phyloP scores from a whole-genome alignment of 2,113 vertebrate species.

The Pterocles orientalis region DNA sequence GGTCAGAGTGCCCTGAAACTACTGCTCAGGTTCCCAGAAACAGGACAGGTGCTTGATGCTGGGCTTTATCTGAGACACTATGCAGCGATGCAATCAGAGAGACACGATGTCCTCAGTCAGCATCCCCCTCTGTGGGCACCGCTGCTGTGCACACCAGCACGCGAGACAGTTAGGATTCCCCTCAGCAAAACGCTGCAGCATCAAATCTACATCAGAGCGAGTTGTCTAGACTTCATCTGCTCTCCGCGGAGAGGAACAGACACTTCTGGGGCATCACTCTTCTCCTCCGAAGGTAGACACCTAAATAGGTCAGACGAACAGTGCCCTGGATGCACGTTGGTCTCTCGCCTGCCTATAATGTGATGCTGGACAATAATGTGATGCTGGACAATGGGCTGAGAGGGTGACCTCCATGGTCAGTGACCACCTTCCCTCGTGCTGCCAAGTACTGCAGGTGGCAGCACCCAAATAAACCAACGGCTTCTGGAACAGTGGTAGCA shows the following conservation, averaged over 20 bases:
- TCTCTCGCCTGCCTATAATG: not conserved
- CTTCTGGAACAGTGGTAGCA: not conserved
- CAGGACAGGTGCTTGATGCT: not conserved
- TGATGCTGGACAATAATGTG: not conserved
- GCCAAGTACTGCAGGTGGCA: not conserved
- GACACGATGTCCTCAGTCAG: not conserved
- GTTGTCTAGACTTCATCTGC: conserved; percentile 54
- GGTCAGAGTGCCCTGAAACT: not conserved
- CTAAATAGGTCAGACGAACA: conserved; percentile 33
- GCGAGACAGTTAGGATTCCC: conserved; percentile 48
- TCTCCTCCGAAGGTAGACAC: conserved; percentile 44
- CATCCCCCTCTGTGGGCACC: not conserved
- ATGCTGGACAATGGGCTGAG: not conserved
- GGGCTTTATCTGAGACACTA: not conserved
- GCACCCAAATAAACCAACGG: not conserved
- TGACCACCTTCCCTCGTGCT: not conserved
- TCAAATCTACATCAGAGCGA: conserved; percentile 59
- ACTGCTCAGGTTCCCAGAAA: not conserved
- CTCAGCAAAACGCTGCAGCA: conserved; percentile 63
- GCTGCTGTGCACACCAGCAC: not conserved
- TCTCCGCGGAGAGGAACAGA: conserved; percentile 50
- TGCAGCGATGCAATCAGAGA: not conserved
- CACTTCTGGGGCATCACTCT: conserved; percentile 65
- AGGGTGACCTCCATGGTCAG: not conserved
- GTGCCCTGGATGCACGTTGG: not conserved